Evolutionary conservation across 1,140 invertebrate genomes (phyloP).

Genomic region (Atta cephalotes): DNA sequence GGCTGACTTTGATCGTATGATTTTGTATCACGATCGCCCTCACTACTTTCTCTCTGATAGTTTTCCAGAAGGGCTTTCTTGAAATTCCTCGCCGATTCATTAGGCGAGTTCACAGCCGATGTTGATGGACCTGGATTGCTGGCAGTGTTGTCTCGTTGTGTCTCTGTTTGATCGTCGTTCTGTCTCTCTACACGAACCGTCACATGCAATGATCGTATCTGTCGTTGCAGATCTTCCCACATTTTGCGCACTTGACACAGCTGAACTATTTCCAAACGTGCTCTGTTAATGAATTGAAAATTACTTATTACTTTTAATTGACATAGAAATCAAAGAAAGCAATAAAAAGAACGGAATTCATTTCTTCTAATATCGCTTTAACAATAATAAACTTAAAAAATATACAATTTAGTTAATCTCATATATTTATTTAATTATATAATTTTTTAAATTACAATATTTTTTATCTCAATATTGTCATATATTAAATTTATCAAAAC

Average conservation of each 20-base stretch:
- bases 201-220: constrained; percentile 87
- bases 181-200: constrained; percentile 82
- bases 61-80: constrained; percentile 77
- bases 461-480: background rate
- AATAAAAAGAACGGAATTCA: background rate
- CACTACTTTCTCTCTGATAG: constrained; percentile 73
- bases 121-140: constrained; percentile 57
- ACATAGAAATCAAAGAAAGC: constrained; percentile 8
- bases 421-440: no score
- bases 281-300: constrained; percentile 64
- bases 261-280: constrained; percentile 85
- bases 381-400: background rate
- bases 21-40: constrained; percentile 38
- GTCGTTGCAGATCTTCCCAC: constrained; percentile 88
- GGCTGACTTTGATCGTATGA: constrained; percentile 58
- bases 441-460: background rate
- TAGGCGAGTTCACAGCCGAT: constrained; percentile 51
- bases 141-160: constrained; percentile 11
- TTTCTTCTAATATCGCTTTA: constrained; percentile 1
- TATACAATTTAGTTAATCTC: no score
- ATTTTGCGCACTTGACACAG: constrained; percentile 88
- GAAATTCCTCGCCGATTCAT: constrained; percentile 74
- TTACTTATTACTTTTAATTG: background rate
- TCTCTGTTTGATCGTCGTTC: constrained; percentile 14
- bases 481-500: background rate